Evolutionary conservation across 1,140 invertebrate species (phyloP).

Genomic region (Drosophila pachea): DNA sequence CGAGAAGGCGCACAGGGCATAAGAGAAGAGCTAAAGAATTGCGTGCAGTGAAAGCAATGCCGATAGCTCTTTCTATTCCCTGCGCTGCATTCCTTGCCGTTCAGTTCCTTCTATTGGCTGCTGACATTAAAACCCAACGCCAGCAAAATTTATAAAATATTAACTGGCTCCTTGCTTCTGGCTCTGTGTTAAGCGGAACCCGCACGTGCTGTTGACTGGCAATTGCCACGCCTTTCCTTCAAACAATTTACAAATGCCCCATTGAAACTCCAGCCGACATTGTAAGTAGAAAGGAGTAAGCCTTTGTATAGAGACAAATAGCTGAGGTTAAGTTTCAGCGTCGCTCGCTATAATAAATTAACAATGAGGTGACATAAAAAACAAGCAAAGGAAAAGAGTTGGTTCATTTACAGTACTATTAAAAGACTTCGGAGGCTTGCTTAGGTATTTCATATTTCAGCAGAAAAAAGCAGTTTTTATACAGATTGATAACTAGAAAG

Average conservation of each 20-base stretch:
- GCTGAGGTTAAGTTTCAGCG: constrained; percentile 65
- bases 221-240: constrained; percentile 17
- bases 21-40: constrained; percentile 43
- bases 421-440: too few species aligned
- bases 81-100: constrained; percentile 39
- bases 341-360: constrained; percentile 64
- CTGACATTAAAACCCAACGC: constrained; percentile 68
- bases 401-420: too few species aligned
- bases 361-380: constrained; percentile 32
- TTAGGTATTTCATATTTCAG: too few species aligned
- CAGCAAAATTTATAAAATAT: constrained; percentile 74
- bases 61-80: background rate
- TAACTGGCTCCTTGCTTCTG: constrained; percentile 63
- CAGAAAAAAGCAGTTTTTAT: too few species aligned
- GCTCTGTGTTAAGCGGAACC: constrained; percentile 14
- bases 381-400: background rate
- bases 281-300: constrained; percentile 20
- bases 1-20: constrained; percentile 57
- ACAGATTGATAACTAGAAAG: too few species aligned
- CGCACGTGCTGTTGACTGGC: constrained; percentile 15
- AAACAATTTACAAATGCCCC: constrained; percentile 59
- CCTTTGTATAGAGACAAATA: constrained; percentile 48
- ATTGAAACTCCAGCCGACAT: constrained; percentile 46
- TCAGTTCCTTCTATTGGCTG: constrained; percentile 66
- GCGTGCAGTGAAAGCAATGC: constrained; percentile 34